phyloP scores from a whole-genome alignment of 1,140 invertebrate species.

The Lepidostoma basale region DNA sequence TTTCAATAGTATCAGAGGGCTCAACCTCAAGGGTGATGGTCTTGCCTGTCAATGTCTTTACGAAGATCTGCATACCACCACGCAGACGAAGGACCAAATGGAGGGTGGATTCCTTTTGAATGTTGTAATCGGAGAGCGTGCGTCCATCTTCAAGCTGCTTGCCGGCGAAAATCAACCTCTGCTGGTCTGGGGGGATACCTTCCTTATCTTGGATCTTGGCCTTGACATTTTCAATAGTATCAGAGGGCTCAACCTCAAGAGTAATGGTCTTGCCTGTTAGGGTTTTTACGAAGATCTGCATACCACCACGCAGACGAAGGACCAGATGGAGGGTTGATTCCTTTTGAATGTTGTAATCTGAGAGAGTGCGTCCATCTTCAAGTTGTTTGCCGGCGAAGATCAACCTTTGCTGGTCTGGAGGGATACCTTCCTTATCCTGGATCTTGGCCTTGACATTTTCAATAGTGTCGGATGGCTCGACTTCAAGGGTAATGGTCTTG shows the following conservation, averaged over 20 bases:
- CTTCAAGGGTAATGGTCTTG: slow-evolving; percentile 86
- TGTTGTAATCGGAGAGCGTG: slow-evolving; percentile 74
- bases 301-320: slow-evolving; percentile 73
- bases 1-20: slow-evolving; percentile 77
- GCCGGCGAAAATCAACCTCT: slow-evolving; percentile 76
- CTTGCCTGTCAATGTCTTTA: slow-evolving; percentile 82
- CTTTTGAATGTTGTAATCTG: slow-evolving; percentile 81
- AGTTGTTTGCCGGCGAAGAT: slow-evolving; percentile 82
- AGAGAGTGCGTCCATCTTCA: slow-evolving; percentile 78
- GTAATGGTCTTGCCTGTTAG: slow-evolving; percentile 85
- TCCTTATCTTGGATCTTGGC: slow-evolving; percentile 78
- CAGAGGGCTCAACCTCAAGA: slow-evolving; percentile 76
- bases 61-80: slow-evolving; percentile 83
- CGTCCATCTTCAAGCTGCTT: slow-evolving; percentile 85
- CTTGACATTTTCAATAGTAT: slow-evolving; percentile 81
- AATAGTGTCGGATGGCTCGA: slow-evolving; percentile 72
- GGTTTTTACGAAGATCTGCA: slow-evolving; percentile 83
- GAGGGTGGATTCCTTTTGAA: slow-evolving; percentile 79
- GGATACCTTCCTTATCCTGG: slow-evolving; percentile 66
- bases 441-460: slow-evolving; percentile 77
- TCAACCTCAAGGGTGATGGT: slow-evolving; percentile 84
- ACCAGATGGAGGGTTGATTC: slow-evolving; percentile 78
- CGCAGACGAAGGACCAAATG: slow-evolving; percentile 79
- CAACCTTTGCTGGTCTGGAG: slow-evolving; percentile 67
- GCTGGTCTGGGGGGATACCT: slow-evolving; percentile 74